Evolutionary conservation across 2,113 vertebrate species (phyloP), one percentile per base, ranked within the genome.

Genomic region (Spea multiplicata): DNA sequence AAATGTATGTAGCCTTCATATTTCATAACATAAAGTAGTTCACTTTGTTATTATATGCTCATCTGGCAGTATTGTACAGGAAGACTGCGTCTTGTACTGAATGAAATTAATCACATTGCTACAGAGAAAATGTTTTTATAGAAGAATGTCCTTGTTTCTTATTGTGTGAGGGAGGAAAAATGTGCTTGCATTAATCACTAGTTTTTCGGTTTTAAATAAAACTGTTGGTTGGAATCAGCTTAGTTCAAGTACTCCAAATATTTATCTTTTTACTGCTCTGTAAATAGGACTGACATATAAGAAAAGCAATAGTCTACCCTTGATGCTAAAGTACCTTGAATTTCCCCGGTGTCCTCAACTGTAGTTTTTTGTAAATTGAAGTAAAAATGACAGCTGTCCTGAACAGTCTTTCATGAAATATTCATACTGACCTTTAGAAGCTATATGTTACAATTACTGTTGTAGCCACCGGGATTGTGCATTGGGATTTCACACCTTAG

Each of bases 371-470:
- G 83, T 73, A 64, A 82, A 86, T 77, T 85, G 73, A 88, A 83
- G 75, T 74, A 86, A 81, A 85, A 89, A 89, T 85, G 87, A 86
- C 81, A 89, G 82, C 82, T 88, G 88, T 89, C 84, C 82, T 84
- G 57, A 78, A 76, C 52, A 82, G 76, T 76, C 78, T 88, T 84
- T 81, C 78, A 84, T 66, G 72, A 87, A 88, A 82, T 66, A 81
- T 82, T 85, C 52, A 55, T 80, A 71, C 55, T 86, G 87, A 89
- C 83, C 85, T 88, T 89, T 88, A 82, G 44, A 80, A 77, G 69
- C 44, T 82, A 8, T 82, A 73, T 66, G 49, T 84, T 88, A 85
- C 75, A 86, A 87, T 84, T 85, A 81, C 78, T 80, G 78, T 74
- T 80, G 65, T 44, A 85, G 64, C 78, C 86, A 83, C 53, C 53